A percentile compares a stretch with the other conserved stretches of the same genome.
Conservation (phyloP, 2,888 invertebrate genomes). For the Eristalis intricaria region DNA sequence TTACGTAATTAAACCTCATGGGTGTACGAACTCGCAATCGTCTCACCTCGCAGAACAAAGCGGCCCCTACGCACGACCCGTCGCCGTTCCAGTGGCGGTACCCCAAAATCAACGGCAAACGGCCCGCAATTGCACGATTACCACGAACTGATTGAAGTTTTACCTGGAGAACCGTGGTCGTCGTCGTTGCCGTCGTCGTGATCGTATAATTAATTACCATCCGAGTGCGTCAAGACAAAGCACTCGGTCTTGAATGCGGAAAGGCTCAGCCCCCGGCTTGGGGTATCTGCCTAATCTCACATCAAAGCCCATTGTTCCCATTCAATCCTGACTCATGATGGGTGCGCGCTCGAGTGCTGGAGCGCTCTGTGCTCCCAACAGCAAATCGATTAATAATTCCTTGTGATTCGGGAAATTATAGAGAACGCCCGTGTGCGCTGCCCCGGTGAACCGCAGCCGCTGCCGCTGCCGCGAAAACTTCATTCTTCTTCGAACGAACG, state of each 20-base stretch:
- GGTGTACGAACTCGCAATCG: background rate
- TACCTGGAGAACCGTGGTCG: conserved; percentile 28
- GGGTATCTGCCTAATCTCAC: conserved; percentile 58
- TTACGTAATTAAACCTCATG: conserved; percentile 56
- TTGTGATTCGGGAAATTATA: conserved; percentile 15
- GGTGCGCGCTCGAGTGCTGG: conserved; percentile 19
- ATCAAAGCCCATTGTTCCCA: conserved; percentile 55
- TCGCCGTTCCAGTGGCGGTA: background rate
- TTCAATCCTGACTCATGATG: conserved; percentile 32
- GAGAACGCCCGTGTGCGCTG: background rate
- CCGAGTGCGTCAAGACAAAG: conserved; percentile 25
- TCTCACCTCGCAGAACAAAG: background rate
- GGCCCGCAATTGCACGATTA: conserved; percentile 54
- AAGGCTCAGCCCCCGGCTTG: conserved; percentile 8
- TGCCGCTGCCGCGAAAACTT: background rate
- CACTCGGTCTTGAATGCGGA: conserved; percentile 31
- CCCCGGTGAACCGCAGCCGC: background rate
- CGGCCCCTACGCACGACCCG: conserved; percentile 30
- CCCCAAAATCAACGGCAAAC: background rate
- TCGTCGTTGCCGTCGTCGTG: background rate
- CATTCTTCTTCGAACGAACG: background rate
- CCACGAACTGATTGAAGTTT: conserved; percentile 60
- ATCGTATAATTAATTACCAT: conserved; percentile 63
- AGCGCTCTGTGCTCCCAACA: background rate
- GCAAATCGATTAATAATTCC: conserved; percentile 63